A percentile compares a stretch with the other conserved stretches of the same genome.
Evolutionary conservation across 2,888 invertebrate genomes (phyloP).

Genomic region (Tetropium fuscum): DNA sequence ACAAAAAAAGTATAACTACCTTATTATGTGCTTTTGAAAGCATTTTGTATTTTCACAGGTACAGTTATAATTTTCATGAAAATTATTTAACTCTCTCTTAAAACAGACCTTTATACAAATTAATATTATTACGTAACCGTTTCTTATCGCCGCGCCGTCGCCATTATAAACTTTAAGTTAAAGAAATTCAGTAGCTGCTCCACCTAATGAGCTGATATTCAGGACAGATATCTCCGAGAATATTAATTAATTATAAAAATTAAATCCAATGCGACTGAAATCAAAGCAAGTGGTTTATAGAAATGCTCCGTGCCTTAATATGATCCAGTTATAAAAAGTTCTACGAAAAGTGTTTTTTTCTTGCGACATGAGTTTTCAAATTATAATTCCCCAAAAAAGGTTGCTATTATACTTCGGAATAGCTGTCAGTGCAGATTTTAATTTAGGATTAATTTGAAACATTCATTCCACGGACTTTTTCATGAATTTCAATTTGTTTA

Average conservation of each 20-base stretch:
- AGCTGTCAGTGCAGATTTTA: slow-evolving; percentile 2
- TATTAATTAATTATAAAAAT: not conserved
- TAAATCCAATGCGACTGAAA: not conserved
- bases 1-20: no score
- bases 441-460: slow-evolving; percentile 9
- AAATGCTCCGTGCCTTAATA: slow-evolving; percentile 2
- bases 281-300: not conserved
- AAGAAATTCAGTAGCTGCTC: no score
- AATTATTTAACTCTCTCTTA: no score
- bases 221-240: no score
- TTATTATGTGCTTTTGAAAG: no score
- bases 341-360: slow-evolving; percentile 1
- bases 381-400: slow-evolving; percentile 13
- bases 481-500: slow-evolving; percentile 8
- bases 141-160: no score
- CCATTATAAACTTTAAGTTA: no score
- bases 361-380: slow-evolving; percentile 9
- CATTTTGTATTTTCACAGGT: no score
- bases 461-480: not conserved
- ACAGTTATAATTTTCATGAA: no score
- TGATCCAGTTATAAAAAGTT: slow-evolving; percentile 6
- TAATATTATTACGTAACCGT: no score
- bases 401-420: slow-evolving; percentile 9
- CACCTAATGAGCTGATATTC: no score
- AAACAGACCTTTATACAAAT: no score